Conservation (phyloP, 2,113 vertebrate genomes). For the Acanthisitta chloris region DNA sequence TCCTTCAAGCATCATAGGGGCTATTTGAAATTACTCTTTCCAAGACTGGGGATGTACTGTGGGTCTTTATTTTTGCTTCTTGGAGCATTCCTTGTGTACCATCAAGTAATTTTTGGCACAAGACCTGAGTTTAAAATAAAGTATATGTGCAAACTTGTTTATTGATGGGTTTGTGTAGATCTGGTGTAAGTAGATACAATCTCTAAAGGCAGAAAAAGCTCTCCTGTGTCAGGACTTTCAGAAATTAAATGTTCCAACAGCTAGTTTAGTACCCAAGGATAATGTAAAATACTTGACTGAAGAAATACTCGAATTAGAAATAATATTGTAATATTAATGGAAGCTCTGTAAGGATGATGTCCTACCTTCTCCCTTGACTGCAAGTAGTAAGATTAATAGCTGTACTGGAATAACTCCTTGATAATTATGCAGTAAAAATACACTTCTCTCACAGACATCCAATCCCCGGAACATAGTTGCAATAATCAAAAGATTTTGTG, state of each 20-base stretch:
- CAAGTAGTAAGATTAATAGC: neutral
- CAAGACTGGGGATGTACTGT: neutral
- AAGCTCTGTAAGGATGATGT: neutral
- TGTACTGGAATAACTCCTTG: neutral
- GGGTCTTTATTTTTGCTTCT: neutral
- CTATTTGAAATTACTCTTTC: neutral
- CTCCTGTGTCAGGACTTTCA: neutral
- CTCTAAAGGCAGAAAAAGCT: neutral
- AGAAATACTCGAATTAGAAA: neutral
- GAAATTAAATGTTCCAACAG: neutral
- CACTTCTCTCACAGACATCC: neutral
- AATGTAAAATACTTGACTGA: neutral
- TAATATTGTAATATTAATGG: neutral
- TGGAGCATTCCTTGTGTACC: neutral
- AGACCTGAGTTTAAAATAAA: neutral
- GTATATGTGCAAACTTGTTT: neutral
- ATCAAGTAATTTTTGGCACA: neutral
- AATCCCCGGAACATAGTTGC: conserved; percentile 40
- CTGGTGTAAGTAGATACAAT: neutral
- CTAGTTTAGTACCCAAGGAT: neutral
- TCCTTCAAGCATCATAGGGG: neutral
- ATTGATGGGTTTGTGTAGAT: neutral
- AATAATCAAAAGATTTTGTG: conserved; percentile 76
- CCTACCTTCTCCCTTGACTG: neutral
- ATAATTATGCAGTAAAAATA: neutral